Evolutionary conservation across 1,140 invertebrate species (phyloP), one percentile per base, ranked within the genome.

Genomic region (Neodiprion lecontei): DNA sequence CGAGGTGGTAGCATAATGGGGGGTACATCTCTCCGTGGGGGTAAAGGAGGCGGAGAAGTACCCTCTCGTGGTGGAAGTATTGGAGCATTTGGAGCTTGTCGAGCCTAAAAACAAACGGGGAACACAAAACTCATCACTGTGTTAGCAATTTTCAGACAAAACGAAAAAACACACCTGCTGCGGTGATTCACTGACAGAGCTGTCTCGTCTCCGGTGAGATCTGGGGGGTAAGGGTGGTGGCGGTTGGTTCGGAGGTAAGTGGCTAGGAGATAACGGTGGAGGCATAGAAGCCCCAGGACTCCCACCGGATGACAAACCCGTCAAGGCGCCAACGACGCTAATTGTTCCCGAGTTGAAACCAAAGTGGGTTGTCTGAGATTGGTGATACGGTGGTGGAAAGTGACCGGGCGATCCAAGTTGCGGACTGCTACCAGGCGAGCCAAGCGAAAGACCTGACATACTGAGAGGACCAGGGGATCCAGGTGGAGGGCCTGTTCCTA

Each of bases 141-240:
- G 47, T n/a, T 40, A 10, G n/a, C n/a, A 47, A 72, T 72, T 74
- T 61, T 40, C 21, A 69, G 47, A 28, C 21, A 68, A 72, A 65
- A 48, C 48, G 61, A 74, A 70, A 73, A 75, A 70, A 75, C 71
- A 80, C 78, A 90, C 89, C 83, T 90, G 89, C 81, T 90, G 90
- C 9, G 88, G 89, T 67, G 89, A 90, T 75, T 93, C 92, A 12
- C 90, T 89, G n/a, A 90, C 80, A 48, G 90, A 91, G 79, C 90
- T 91, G 77, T 93, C 92, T 71, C 91, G 84, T 76, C 90, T 89
- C 69, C 91, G 81, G 75, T 86, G 79, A 72, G 82, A 83, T 68
- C 91, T 86, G 0, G 92, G 92, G 9, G 92, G 91, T 49, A 92
- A 83, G 21, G 92, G 91, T 1, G 91, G 90, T 12, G 90, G 89